Conservation (phyloP, 1,140 invertebrate genomes). For the Agraylea sexmaculata region DNA sequence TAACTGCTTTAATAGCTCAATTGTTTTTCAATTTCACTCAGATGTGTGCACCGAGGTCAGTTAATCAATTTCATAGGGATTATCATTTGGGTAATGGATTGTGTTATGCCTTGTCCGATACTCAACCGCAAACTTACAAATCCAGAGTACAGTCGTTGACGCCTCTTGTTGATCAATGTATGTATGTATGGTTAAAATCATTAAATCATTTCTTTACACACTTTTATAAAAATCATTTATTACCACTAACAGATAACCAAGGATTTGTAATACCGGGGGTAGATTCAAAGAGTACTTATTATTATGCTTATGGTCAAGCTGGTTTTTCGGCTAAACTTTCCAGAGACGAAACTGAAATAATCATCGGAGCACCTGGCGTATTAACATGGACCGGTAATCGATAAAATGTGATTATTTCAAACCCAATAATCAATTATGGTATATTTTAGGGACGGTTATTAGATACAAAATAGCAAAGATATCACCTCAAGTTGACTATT, state of each 20-base stretch:
- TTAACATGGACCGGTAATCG: slow-evolving; percentile 40
- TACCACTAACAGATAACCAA: neutral
- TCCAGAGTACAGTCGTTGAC: slow-evolving; percentile 2
- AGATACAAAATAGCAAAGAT: neutral
- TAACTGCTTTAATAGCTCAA: neutral
- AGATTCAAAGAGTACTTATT: slow-evolving; percentile 25
- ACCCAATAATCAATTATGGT: too few species aligned
- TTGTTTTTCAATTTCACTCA: slow-evolving; percentile 4
- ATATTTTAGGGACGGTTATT: neutral
- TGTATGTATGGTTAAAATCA: slow-evolving; percentile 1
- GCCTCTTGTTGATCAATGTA: slow-evolving; percentile 15
- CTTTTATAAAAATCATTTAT: neutral
- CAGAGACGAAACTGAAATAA: slow-evolving; percentile 30
- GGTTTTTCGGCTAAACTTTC: slow-evolving; percentile 38
- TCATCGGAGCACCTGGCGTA: slow-evolving; percentile 46
- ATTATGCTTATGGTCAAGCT: slow-evolving; percentile 38
- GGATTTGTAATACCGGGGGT: neutral
- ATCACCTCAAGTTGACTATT: neutral
- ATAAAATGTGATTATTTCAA: slow-evolving; percentile 1
- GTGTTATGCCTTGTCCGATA: slow-evolving; percentile 15
- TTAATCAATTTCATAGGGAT: slow-evolving; percentile 15
- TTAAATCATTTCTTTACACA: neutral
- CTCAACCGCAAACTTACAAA: slow-evolving; percentile 2
- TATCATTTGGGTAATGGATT: slow-evolving; percentile 17
- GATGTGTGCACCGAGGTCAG: slow-evolving; percentile 18